Evolutionary conservation across 2,113 vertebrate genomes (phyloP).

Genomic region (Urocolius indicus): DNA sequence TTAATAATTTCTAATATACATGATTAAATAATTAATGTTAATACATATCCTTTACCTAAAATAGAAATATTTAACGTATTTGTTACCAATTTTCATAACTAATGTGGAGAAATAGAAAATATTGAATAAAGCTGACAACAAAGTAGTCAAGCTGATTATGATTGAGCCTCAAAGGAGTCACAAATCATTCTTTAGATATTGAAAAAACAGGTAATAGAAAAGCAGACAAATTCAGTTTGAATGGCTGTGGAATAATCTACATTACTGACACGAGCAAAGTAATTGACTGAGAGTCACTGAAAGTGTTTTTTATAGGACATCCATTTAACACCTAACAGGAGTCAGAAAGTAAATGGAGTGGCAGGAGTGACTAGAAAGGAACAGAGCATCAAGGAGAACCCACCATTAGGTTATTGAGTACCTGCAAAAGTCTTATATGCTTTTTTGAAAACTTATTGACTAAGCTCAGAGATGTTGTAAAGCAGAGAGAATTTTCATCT

Average conservation of each 20-base stretch:
- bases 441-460: neutral
- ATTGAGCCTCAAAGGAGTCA: neutral
- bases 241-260: neutral
- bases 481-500: neutral
- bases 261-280: neutral
- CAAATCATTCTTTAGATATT: neutral
- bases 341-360: neutral
- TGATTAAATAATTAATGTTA: neutral
- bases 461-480: neutral
- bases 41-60: neutral
- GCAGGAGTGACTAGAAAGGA: neutral
- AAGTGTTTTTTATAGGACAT: neutral
- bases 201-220: neutral
- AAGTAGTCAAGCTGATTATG: neutral
- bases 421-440: neutral
- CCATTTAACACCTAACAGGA: neutral
- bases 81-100: neutral
- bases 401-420: neutral
- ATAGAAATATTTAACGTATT: neutral
- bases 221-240: neutral
- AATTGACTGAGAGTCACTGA: neutral
- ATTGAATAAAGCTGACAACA: neutral
- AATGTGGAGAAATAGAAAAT: neutral
- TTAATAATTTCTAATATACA: neutral
- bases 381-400: neutral